A percentile compares a stretch with the other conserved stretches of the same genome.
These are phyloP conservation scores for Zoanthus sansibaricus DNA, from an alignment of 92 coral and sea anemone species.

Conservation along the genomic window DNA sequence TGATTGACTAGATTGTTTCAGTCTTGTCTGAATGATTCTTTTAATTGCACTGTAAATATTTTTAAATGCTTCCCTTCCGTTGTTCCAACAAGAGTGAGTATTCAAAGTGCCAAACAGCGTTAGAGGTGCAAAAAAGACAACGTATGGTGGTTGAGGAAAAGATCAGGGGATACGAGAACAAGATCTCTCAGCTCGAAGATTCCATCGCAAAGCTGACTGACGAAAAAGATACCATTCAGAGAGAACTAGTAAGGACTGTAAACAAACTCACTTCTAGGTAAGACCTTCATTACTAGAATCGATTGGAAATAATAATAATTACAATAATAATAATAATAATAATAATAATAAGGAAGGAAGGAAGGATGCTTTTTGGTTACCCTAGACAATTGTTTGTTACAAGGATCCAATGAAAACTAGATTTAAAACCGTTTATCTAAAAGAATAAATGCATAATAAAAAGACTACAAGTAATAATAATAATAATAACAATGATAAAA, in stretches of 20 bases:
- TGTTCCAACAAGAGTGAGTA: constrained; percentile 25
- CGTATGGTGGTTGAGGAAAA: constrained; percentile 65
- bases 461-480: too few species aligned
- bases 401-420: too few species aligned
- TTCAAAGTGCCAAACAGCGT: constrained; percentile 76
- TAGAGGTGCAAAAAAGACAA: constrained; percentile 79
- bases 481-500: too few species aligned
- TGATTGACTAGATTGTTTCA: too few species aligned
- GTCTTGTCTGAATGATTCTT: too few species aligned
- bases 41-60: not conserved
- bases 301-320: too few species aligned
- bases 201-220: constrained; percentile 70
- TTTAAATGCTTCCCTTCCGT: not conserved
- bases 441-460: too few species aligned
- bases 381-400: too few species aligned
- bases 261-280: constrained; percentile 69
- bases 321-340: too few species aligned
- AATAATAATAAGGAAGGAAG: too few species aligned
- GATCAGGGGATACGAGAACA: constrained; percentile 71
- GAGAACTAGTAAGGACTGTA: constrained; percentile 74
- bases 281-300: not conserved
- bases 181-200: constrained; percentile 73
- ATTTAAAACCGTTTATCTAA: too few species aligned
- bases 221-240: constrained; percentile 79
- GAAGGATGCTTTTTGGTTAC: too few species aligned